Base-by-base conservation (phyloP, 2,797 vertebrate genomes). In the Scolopax rusticola region DNA sequence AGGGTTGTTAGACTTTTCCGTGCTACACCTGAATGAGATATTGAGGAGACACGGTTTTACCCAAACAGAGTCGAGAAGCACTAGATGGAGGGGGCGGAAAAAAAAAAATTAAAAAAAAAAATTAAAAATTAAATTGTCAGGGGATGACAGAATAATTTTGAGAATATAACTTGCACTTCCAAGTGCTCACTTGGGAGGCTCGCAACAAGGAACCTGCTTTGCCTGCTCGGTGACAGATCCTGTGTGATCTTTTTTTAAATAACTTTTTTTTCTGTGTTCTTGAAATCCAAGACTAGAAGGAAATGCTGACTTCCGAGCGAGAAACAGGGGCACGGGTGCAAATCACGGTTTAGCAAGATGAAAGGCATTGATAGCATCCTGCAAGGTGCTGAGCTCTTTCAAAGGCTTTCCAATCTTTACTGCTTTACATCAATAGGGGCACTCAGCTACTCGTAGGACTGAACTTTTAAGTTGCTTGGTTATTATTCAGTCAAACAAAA, bases 1-100 rank as follows among this genome's bases (percentile, higher is more conserved):
- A 80, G 89, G 91, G 92, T 92, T 97, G 95, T 97, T 98, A 96
- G 97, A 92, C 92, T 97, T 96, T 90, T 96, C 97, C 15, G 3
- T 96, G 98, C 98, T 97, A 98, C 98, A 98, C 98, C 98, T 98
- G 98, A 99, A 98, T 98, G 98, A 99, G 98, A 98, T 98, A 99
- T 98, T 98, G 98, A 98, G 51, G 88, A 97, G 97, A 97, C 97
- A 90, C 75, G 78, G 96, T 33, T 33, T 97, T 97, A 84, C 92
- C 97, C 87, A 96, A 97, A 94, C 84, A 82, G 84, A 95, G 90
- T 90, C 4, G 12, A 95, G 94, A 90, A 96, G 90, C 77, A 40
- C 65, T 85, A 87, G 85, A 89, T 41, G 33, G 33, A 33, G 33
- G 33, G 33, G 33, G 33, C 7, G 33, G 33, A 33, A 41, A 73